A percentile compares a stretch with the other conserved stretches of the same genome.
Conservation (phyloP, 2,113 vertebrate genomes). For the Spea multiplicata region DNA sequence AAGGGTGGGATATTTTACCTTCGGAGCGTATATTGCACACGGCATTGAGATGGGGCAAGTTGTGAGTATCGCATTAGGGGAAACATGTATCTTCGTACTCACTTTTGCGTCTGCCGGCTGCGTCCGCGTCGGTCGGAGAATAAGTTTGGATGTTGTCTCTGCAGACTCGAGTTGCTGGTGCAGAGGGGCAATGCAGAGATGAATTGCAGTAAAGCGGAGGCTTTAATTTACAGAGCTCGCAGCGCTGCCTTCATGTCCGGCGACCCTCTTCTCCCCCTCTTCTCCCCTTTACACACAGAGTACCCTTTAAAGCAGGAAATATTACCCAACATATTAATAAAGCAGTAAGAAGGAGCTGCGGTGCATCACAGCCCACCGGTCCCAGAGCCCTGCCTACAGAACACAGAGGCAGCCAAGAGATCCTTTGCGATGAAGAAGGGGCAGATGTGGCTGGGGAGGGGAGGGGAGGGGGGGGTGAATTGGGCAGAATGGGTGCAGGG, state of each 20-base stretch:
- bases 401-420: not conserved
- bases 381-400: not conserved
- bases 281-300: not conserved
- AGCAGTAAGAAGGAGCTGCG: not conserved
- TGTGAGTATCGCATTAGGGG: too few species aligned
- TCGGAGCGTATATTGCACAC: too few species aligned
- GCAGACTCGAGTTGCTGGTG: not conserved
- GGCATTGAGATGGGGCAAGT: too few species aligned
- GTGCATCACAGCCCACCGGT: not conserved
- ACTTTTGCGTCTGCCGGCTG: not conserved
- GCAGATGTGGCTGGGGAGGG: constrained; percentile 8
- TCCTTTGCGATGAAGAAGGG: constrained; percentile 13
- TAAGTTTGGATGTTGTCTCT: not conserved
- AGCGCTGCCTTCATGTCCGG: constrained; percentile 7
- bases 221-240: constrained; percentile 41
- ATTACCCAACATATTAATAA: not conserved
- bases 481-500: not conserved
- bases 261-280: not conserved
- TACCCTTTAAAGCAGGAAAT: not conserved
- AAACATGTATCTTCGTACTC: not conserved
- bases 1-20: too few species aligned
- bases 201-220: constrained; percentile 46
- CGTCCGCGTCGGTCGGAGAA: too few species aligned
- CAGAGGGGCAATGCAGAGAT: constrained; percentile 36
- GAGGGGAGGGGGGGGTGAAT: not conserved